Conservation (phyloP, 2,797 vertebrate species). For the Setipinna tenuifilis region DNA sequence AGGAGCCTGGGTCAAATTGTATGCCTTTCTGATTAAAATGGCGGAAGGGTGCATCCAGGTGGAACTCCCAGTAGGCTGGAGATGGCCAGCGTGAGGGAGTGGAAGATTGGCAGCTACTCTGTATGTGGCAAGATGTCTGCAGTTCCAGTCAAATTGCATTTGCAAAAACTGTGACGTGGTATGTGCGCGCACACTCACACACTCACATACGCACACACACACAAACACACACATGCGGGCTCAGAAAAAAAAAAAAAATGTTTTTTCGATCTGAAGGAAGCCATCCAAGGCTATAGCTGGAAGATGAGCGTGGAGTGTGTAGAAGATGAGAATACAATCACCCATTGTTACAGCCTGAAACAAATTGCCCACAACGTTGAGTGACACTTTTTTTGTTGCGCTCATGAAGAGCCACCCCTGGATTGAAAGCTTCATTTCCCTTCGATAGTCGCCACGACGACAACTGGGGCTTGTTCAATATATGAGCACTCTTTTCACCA, state of each 20-base stretch:
- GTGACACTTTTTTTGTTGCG: conserved; percentile 67
- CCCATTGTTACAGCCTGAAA: conserved; percentile 68
- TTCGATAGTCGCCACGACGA: conserved; percentile 50
- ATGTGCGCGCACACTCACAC: not conserved
- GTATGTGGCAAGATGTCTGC: not conserved
- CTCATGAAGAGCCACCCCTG: conserved; percentile 29
- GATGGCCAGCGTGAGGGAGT: not conserved
- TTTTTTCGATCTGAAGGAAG: not conserved
- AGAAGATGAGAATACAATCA: conserved; percentile 47
- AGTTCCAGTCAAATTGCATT: conserved; percentile 11
- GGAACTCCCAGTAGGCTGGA: conserved; percentile 19
- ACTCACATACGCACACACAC: not conserved
- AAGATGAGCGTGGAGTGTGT: conserved; percentile 25
- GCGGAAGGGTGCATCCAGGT: conserved; percentile 26
- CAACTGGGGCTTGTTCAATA: conserved; percentile 69
- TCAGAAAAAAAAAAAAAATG: not conserved
- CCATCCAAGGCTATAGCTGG: not conserved
- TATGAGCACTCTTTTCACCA: conserved; percentile 77
- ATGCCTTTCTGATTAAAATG: conserved; percentile 24
- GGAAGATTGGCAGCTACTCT: not conserved
- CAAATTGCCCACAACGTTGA: conserved; percentile 71
- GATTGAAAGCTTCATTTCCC: conserved; percentile 58
- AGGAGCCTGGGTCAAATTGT: not conserved
- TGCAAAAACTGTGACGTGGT: conserved; percentile 11
- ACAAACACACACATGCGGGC: not conserved